Evolutionary conservation across 2,888 invertebrate genomes (phyloP).

Genomic region (Lumbricus terrestris): DNA sequence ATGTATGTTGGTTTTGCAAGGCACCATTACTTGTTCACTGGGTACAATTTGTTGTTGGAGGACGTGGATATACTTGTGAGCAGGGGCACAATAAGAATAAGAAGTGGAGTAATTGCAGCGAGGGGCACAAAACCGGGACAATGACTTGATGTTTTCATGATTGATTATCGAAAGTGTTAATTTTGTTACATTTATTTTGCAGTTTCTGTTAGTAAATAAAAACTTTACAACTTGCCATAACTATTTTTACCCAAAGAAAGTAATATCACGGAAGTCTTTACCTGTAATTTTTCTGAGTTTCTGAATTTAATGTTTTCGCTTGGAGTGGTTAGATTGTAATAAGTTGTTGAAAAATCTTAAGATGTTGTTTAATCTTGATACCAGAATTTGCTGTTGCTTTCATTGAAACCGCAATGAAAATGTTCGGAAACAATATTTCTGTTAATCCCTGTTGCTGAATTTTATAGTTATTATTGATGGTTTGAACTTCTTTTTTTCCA

Average conservation of each 20-base stretch:
- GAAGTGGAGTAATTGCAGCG: not conserved
- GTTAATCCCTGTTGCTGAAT: not conserved
- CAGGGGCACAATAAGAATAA: too few species aligned
- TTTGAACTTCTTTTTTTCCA: not conserved
- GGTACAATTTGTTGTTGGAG: too few species aligned
- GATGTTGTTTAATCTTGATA: not conserved
- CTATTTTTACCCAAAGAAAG: too few species aligned
- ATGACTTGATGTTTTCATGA: not conserved
- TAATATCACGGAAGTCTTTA: not conserved
- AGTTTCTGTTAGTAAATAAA: not conserved
- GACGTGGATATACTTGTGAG: not conserved
- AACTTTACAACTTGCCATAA: not conserved
- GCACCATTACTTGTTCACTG: too few species aligned
- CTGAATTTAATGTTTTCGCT: conserved; percentile 3
- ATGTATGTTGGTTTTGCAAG: too few species aligned
- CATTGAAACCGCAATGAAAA: not conserved
- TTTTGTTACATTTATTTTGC: too few species aligned
- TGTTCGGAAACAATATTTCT: not conserved
- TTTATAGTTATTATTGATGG: not conserved
- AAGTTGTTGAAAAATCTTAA: not conserved
- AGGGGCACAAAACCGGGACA: not conserved
- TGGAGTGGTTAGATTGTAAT: too few species aligned
- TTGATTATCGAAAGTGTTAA: not conserved
- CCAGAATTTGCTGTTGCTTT: not conserved
- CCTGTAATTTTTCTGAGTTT: not conserved